Percentiles rank a stretch among this genome's conserved stretches.
phyloP scores from a whole-genome alignment of 2,888 invertebrate genomes.

The Tinea semifulvella region DNA sequence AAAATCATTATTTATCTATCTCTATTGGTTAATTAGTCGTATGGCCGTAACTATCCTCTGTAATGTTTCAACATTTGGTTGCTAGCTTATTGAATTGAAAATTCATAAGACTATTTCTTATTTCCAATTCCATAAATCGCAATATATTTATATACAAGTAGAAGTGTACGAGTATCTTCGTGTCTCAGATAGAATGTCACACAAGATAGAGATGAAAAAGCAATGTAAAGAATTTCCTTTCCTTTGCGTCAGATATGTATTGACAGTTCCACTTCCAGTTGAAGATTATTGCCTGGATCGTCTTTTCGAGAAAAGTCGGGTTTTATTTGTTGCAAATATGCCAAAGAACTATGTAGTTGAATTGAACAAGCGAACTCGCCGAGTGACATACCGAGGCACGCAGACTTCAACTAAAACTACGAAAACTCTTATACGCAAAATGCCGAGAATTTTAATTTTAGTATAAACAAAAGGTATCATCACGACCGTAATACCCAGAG shows the following conservation, averaged over 20 bases:
- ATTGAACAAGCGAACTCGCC: slow-evolving; percentile 3
- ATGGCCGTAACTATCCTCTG: no score
- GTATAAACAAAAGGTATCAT: no score
- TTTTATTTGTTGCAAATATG: slow-evolving; percentile 11
- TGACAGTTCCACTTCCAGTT: slow-evolving; percentile 13
- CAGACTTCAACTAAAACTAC: no score
- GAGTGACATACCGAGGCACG: no score
- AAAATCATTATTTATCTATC: no score
- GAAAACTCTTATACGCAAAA: no score
- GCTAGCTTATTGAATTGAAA: no score
- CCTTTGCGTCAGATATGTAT: slow-evolving; percentile 12
- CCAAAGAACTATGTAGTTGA: slow-evolving; percentile 9
- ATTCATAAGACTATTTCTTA: no score
- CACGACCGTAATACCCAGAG: no score
- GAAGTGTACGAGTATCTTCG: slow-evolving; percentile 11
- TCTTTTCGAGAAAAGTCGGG: slow-evolving; percentile 12
- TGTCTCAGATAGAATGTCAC: slow-evolving; percentile 7
- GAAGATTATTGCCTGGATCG: slow-evolving; percentile 14
- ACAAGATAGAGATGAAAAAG: slow-evolving; percentile 13
- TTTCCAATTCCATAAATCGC: slow-evolving; percentile 10
- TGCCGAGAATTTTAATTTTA: no score
- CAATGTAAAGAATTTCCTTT: slow-evolving; percentile 14
- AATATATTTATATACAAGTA: slow-evolving; percentile 13
- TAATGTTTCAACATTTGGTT: no score
- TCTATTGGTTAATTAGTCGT: no score